Evolutionary conservation across 2,888 invertebrate species (phyloP).

Genomic region (Cheilosia impressa): DNA sequence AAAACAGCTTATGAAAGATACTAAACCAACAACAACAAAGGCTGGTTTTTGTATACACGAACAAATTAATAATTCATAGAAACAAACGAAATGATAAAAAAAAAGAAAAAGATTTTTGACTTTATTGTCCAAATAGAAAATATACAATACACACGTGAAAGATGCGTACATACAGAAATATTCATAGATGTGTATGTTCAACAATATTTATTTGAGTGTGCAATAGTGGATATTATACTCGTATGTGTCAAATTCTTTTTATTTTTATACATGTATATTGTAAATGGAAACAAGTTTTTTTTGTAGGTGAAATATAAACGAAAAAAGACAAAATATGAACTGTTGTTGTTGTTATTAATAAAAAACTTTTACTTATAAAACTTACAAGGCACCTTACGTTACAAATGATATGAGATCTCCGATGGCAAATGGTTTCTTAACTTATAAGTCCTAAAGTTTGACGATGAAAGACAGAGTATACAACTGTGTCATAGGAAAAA

Average conservation of each 20-base stretch:
- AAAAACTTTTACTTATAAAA: too few relatives aligned
- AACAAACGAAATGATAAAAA: conserved; percentile 19
- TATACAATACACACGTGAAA: conserved; percentile 44
- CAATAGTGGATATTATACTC: conserved; percentile 37
- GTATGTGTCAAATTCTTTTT: conserved; percentile 70
- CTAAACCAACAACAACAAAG: conserved; percentile 68
- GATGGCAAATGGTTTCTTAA: too few relatives aligned
- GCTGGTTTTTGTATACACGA: conserved; percentile 73
- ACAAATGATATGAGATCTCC: too few relatives aligned
- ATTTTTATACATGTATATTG: conserved; percentile 71
- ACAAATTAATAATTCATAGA: conserved; percentile 53
- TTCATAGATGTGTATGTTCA: conserved; percentile 17
- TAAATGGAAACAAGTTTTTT: conserved; percentile 61
- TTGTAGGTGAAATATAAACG: conserved; percentile 68
- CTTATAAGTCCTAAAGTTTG: too few relatives aligned
- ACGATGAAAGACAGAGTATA: too few relatives aligned
- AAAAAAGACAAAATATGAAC: not conserved
- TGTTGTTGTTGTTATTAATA: not conserved
- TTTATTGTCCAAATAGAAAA: conserved; percentile 32
- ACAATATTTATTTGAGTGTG: conserved; percentile 54
- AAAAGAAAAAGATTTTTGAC: conserved; percentile 32
- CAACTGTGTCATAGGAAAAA: too few relatives aligned
- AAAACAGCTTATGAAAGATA: conserved; percentile 44
- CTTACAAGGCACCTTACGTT: too few relatives aligned
- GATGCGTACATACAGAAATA: not conserved